phyloP scores from a whole-genome alignment of 2,113 vertebrate species.

The Peromyscus maniculatus region DNA sequence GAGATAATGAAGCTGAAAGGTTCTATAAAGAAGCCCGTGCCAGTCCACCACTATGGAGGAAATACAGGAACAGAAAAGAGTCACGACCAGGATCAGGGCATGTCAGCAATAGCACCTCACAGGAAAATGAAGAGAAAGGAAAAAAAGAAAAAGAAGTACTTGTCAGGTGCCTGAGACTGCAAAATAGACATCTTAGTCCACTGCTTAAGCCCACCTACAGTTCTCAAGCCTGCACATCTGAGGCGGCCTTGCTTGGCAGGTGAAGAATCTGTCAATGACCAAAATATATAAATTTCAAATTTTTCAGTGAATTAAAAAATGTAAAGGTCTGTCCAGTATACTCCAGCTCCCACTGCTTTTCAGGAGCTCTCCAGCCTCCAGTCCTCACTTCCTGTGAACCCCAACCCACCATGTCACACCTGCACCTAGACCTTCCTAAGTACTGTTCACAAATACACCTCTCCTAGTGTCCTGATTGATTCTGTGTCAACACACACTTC shows the following conservation, averaged over 20 bases:
- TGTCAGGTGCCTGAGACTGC: neutral
- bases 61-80: fast-evolving
- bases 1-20: neutral
- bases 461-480: too few species aligned
- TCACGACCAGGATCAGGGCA: too few species aligned
- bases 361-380: neutral
- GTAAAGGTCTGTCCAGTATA: neutral
- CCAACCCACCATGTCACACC: neutral
- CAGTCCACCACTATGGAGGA: neutral
- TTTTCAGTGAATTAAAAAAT: neutral
- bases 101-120: neutral
- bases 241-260: neutral
- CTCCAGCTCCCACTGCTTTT: neutral
- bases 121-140: neutral
- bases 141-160: too few species aligned
- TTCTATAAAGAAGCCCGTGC: neutral
- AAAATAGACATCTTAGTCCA: too few species aligned
- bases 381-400: neutral
- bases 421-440: neutral
- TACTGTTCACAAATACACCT: neutral
- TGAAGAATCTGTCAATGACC: neutral
- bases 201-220: neutral
- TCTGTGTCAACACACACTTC: neutral
- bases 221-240: fast-evolving
- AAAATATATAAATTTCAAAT: neutral